A percentile compares a stretch with the other conserved stretches of the same genome.
Conservation (phyloP, 1,140 invertebrate species). For the Cydia pomonella region DNA sequence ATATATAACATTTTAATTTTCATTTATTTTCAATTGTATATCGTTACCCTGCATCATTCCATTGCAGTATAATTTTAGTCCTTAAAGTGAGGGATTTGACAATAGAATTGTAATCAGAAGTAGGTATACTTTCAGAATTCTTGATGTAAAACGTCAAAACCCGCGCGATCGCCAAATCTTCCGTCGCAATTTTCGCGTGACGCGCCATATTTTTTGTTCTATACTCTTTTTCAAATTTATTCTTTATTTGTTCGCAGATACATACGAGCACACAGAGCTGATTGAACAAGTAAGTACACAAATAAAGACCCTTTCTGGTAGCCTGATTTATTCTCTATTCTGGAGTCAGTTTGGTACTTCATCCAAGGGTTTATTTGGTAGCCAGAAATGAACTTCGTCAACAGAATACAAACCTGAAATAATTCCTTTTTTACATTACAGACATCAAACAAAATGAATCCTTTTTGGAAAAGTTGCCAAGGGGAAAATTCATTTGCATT, state of each 20-base stretch:
- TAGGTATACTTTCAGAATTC: no score
- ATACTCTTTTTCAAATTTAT: not conserved
- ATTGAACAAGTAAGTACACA: conserved; percentile 24
- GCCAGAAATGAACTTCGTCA: not conserved
- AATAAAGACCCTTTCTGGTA: not conserved
- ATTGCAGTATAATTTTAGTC: no score
- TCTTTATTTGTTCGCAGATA: conserved; percentile 24
- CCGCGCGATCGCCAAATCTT: no score
- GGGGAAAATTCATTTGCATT: not conserved
- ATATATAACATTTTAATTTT: no score
- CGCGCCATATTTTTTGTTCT: no score
- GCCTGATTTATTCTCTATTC: not conserved
- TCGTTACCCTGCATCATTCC: no score
- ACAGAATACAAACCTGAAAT: not conserved
- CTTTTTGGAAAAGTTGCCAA: not conserved
- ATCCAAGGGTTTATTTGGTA: not conserved
- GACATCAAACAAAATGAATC: not conserved
- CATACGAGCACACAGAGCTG: conserved; percentile 15
- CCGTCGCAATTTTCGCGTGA: no score
- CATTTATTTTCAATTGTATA: no score
- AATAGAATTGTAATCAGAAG: no score
- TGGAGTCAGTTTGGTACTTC: not conserved
- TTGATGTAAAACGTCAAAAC: no score
- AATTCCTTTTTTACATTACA: not conserved
- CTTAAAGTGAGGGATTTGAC: no score